Evolutionary conservation across 64 coral and sea anemone genomes (phyloP).

Genomic region (Stichodactyla mertensii): DNA sequence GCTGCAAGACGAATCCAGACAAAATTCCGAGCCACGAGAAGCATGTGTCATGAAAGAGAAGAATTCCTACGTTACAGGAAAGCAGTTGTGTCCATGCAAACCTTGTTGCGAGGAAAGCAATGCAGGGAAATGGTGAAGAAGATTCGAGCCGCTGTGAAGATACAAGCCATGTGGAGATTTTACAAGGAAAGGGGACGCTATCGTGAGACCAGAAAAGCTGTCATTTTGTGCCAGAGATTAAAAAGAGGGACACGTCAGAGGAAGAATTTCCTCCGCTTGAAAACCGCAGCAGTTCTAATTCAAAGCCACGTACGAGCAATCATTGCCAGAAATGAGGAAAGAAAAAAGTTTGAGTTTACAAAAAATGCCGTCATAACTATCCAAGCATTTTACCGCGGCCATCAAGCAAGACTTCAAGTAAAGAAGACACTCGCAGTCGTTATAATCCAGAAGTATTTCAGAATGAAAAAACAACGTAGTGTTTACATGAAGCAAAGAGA

Average conservation of each 20-base stretch:
- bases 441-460: conserved; percentile 34
- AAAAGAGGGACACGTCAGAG: conserved; percentile 32
- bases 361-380: conserved; percentile 40
- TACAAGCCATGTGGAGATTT: conserved; percentile 41
- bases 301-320: conserved; percentile 57
- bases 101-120: conserved; percentile 38
- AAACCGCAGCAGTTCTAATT: conserved; percentile 40
- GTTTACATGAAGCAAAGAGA: conserved; percentile 44
- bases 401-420: conserved; percentile 29
- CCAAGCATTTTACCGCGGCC: conserved; percentile 63
- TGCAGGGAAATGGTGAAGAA: conserved; percentile 25
- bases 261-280: conserved; percentile 27
- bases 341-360: conserved; percentile 24
- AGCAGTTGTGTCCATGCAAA: conserved; percentile 29
- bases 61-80: conserved; percentile 22
- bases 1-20: conserved; percentile 27
- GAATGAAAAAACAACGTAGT: neutral
- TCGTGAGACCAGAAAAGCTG: conserved; percentile 33
- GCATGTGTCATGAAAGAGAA: conserved; percentile 11
- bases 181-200: conserved; percentile 9
- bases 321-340: conserved; percentile 26
- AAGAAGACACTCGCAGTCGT: conserved; percentile 24
- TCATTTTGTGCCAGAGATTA: conserved; percentile 34
- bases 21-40: conserved; percentile 18
- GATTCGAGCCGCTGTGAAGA: conserved; percentile 45